Evolutionary conservation across 2,797 vertebrate species (phyloP), one percentile per base, ranked within the genome.

Genomic region (Mormyrops attenuatus): DNA sequence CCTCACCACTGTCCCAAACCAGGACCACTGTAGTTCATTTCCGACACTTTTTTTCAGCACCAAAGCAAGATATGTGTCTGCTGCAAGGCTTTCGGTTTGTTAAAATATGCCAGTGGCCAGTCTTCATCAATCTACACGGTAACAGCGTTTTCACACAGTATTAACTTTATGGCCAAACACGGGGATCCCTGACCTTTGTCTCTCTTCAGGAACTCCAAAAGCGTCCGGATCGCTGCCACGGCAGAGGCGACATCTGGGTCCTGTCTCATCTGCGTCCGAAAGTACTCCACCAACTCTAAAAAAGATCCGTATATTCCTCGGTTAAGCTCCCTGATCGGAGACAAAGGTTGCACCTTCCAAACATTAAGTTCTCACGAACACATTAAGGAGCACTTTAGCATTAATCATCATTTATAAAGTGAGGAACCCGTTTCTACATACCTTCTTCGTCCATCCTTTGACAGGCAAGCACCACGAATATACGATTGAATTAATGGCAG

Each of bases 161-260:
- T 82, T 41, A 9, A 82, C 41, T 82, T 82, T 82, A 82, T 5
- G 38, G 41, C 3, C 77, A 82, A 82, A 82, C 17, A 82, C 38
- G 22, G 38, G 41, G 20, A 73, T 26, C 20, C 60, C 60, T 30
- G 57, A 97, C 98, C 98, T 97, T 96, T 97, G 92, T 99, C 98
- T 93, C 96, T 96, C 93, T 97, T 98, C 34, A 99, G 94, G 93
- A 98, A 99, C 53, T 97, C 98, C 63, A 99, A 95, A 92, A 99
- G 94, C 0, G 97, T 98, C 11, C 95, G 95, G 90, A 99, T 99
- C 2, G 98, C 98, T 0, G 98, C 98, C 90, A 99, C 98, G 0
- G 98, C 98, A 1, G 98, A 99, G n/a, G 98, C 97, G 89, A 97
- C 97, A 91, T 97, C 97, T n/a, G 97, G 97, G 82, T 99, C 97